These are phyloP conservation scores for Rattus rattus DNA, from an alignment of 2,113 vertebrate species.

Conservation along the genomic window DNA sequence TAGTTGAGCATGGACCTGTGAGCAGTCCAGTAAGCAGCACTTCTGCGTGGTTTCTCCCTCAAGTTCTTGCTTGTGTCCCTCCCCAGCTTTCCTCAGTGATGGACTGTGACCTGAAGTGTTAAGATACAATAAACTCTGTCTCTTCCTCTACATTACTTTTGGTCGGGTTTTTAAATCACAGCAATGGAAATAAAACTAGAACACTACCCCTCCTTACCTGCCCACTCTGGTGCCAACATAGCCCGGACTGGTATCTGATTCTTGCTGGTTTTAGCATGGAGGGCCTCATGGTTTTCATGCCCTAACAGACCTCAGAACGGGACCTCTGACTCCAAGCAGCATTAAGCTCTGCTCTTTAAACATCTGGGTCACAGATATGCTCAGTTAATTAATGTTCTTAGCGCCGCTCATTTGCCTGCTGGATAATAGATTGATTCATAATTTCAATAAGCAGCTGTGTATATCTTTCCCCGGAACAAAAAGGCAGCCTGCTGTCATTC, in stretches of 20 bases:
- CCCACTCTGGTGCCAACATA: not conserved
- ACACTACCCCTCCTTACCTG: not conserved
- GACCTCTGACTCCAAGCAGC: constrained; percentile 69
- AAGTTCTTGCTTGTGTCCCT: not conserved
- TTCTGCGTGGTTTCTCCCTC: not conserved
- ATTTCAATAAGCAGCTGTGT: constrained; percentile 85
- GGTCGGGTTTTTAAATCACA: not conserved
- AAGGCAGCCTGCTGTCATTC: constrained; percentile 75
- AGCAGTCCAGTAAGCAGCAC: not conserved
- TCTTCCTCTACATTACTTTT: not conserved
- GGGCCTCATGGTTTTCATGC: not conserved
- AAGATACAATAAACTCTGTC: not conserved
- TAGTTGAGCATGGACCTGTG: not conserved
- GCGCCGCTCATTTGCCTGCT: constrained; percentile 79
- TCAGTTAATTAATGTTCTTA: constrained; percentile 85
- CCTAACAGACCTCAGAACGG: constrained; percentile 15
- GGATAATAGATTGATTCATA: constrained; percentile 83
- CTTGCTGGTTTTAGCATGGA: not conserved
- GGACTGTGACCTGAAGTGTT: no score
- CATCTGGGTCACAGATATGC: constrained; percentile 84
- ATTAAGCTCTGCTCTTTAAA: constrained; percentile 77
- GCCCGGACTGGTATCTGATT: not conserved
- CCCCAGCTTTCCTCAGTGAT: not conserved
- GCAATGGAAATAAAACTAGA: not conserved
- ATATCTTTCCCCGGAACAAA: constrained; percentile 77